Evolutionary conservation across 2,797 vertebrate genomes (phyloP), one percentile per base, ranked within the genome.

Genomic region (Margarornis squamiger): DNA sequence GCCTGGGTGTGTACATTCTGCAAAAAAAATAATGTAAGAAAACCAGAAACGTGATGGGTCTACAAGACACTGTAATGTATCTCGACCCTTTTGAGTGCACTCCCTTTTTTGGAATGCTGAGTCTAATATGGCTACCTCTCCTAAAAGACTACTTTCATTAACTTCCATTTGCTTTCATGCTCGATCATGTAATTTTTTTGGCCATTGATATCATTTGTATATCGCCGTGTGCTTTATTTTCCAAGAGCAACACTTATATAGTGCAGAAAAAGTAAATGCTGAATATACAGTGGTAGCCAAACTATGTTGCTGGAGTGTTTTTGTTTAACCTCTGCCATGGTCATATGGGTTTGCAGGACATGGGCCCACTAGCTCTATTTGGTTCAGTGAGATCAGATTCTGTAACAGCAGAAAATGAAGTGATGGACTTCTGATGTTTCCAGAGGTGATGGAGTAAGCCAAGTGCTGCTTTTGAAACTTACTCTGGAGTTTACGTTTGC

Each of bases 41-140:
- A 93, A 90, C 63, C 59, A 91, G 88, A 92, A 92, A 51, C 21
- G 15, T 57, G 71, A 78, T 71, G 83, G 95, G 94, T 94, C 96
- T 87, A 29, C 48, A 41, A 63, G 94, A 93, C 82, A 82, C 77
- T 95, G 6, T 86, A 72, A 90, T 95, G 79, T 94, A 72, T 91
- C 87, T 74, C 43, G 91, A 67, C 85, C 94, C 95, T 95, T 73
- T 86, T 71, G 90, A 96, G 88, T 96, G 97, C 97, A 96, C 97
- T 97, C 95, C 96, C 95, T 95, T 90, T 41, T 91, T 94, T 91
- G 88, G 83, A 95, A 97, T 95, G 96, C 97, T 97, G 96, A 97
- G 95, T 96, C 92, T 97, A 77, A 96, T 95, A 97, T 20, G 97
- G 97, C 98, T 98, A 98, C 98, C 97, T 98, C 98, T 97, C 96